Evolutionary conservation across 1,140 invertebrate genomes (phyloP).

Genomic region (Lepidostoma basale): DNA sequence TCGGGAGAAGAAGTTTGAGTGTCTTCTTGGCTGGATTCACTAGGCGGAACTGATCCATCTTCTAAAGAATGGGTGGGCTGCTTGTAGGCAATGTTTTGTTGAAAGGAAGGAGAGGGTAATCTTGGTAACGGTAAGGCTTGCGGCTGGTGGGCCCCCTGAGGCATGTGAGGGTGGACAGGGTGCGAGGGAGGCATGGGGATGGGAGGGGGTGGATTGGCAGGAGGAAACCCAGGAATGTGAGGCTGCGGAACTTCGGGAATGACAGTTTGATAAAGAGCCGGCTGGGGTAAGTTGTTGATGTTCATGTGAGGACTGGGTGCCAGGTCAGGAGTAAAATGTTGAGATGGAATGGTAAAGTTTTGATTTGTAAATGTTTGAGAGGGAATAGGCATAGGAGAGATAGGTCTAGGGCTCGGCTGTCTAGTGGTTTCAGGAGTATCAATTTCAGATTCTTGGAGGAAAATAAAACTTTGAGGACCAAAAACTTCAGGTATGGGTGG

Average conservation of each 20-base stretch:
- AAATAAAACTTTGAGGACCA: slow-evolving; percentile 74
- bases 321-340: slow-evolving; percentile 46
- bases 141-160: slow-evolving; percentile 43
- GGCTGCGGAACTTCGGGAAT: slow-evolving; percentile 25
- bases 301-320: slow-evolving; percentile 39
- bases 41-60: slow-evolving; percentile 5
- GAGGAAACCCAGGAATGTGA: slow-evolving; percentile 43
- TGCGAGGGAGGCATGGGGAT: slow-evolving; percentile 41
- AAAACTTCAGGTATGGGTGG: slow-evolving; percentile 75
- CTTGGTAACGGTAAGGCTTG: slow-evolving; percentile 39
- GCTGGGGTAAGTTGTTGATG: slow-evolving; percentile 16
- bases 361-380: slow-evolving; percentile 82
- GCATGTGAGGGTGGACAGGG: slow-evolving; percentile 12
- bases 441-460: slow-evolving; percentile 78
- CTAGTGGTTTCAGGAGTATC: slow-evolving; percentile 68
- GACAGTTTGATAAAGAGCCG: slow-evolving; percentile 18
- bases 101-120: slow-evolving; percentile 43
- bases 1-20: not conserved
- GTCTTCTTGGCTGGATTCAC: slow-evolving; percentile 17
- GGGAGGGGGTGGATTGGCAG: slow-evolving; percentile 37
- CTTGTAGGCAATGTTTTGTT: slow-evolving; percentile 36
- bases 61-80: slow-evolving; percentile 21
- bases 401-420: slow-evolving; percentile 53
- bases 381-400: slow-evolving; percentile 68
- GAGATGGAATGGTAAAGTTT: slow-evolving; percentile 63